These are phyloP conservation scores for Ataeniobius toweri DNA, from an alignment of 2,797 vertebrate genomes.

Conservation along the genomic window DNA sequence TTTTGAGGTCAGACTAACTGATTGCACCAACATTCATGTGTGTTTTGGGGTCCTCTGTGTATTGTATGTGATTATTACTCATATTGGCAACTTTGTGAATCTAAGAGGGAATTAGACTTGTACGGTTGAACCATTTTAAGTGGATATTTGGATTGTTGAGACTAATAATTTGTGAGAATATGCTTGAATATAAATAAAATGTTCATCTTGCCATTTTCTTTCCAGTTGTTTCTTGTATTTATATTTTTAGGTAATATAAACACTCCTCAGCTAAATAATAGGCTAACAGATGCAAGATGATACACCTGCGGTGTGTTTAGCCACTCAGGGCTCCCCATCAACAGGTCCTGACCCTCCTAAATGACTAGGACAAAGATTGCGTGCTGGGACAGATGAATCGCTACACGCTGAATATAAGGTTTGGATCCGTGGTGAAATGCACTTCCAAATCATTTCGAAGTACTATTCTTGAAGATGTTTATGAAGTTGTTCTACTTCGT, in stretches of 20 bases:
- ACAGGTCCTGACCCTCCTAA: constrained; percentile 7
- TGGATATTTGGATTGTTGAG: constrained; percentile 57
- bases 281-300: background rate
- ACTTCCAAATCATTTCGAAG: background rate
- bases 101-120: constrained; percentile 6
- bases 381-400: constrained; percentile 26
- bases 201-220: constrained; percentile 61
- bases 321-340: constrained; percentile 22
- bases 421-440: background rate
- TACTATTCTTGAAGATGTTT: too few species aligned
- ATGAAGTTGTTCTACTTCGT: too few species aligned
- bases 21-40: constrained; percentile 37
- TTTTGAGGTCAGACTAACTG: constrained; percentile 23
- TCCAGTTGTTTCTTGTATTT: constrained; percentile 28
- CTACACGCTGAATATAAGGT: background rate
- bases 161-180: constrained; percentile 60
- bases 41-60: constrained; percentile 38
- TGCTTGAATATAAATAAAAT: constrained; percentile 69
- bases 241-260: background rate
- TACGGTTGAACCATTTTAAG: constrained; percentile 43
- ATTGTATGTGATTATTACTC: constrained; percentile 28
- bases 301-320: background rate
- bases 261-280: background rate
- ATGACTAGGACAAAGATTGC: constrained; percentile 6
- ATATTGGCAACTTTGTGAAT: constrained; percentile 33